A percentile compares a stretch with the other conserved stretches of the same genome.
Conservation (phyloP, 64 coral and sea anemone species). For the Porites lutea region DNA sequence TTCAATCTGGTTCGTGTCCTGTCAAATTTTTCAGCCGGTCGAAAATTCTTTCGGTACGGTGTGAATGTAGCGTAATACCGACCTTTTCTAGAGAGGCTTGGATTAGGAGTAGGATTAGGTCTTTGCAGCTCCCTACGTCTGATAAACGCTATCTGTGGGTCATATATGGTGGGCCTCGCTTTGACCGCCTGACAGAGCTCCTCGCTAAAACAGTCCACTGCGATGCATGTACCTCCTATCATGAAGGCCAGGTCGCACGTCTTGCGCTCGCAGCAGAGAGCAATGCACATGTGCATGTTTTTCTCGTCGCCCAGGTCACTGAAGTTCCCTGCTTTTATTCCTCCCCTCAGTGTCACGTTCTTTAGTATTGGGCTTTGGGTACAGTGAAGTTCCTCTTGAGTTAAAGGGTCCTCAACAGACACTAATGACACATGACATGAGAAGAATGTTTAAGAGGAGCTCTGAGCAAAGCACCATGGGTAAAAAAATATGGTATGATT, state of each 20-base stretch:
- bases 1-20: too few relatives aligned
- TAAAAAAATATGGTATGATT: neutral
- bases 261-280: slow-evolving; percentile 82
- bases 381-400: slow-evolving; percentile 90
- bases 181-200: slow-evolving; percentile 88
- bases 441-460: neutral
- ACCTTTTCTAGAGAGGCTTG: slow-evolving; percentile 75
- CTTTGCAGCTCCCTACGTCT: slow-evolving; percentile 78
- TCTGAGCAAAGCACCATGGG: neutral
- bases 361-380: slow-evolving; percentile 93
- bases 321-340: slow-evolving; percentile 92
- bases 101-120: neutral
- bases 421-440: slow-evolving; percentile 1
- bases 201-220: slow-evolving; percentile 91
- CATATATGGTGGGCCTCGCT: slow-evolving; percentile 81
- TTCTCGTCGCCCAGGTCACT: slow-evolving; percentile 89
- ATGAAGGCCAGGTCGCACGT: slow-evolving; percentile 98
- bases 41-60: too few relatives aligned
- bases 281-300: slow-evolving; percentile 96
- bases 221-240: slow-evolving; percentile 91
- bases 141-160: slow-evolving; percentile 88
- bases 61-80: neutral
- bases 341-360: slow-evolving; percentile 91
- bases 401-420: slow-evolving; percentile 73
- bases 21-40: too few relatives aligned